Evolutionary conservation across 2,797 vertebrate species (phyloP).

Genomic region (Cercopithecus mitis): DNA sequence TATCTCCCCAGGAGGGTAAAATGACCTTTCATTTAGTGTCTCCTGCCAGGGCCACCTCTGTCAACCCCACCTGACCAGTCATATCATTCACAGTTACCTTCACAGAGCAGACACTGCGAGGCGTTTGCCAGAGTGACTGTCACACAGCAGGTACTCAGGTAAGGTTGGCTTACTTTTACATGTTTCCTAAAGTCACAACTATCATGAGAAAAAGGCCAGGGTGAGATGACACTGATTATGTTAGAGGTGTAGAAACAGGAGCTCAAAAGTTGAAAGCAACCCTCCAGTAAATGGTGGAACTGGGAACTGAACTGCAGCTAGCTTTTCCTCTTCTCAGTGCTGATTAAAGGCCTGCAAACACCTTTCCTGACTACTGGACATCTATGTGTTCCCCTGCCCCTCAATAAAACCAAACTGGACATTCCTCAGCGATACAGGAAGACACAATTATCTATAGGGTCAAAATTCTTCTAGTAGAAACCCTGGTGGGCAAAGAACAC

Average conservation of each 20-base stretch:
- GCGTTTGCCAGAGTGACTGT: not conserved
- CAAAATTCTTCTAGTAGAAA: not conserved
- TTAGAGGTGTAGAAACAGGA: not conserved
- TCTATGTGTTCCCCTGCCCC: not conserved
- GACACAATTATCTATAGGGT: not conserved
- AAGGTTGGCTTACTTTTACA: not conserved
- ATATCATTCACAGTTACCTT: not conserved
- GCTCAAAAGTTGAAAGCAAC: not conserved
- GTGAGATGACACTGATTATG: not conserved
- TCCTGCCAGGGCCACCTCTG: not conserved
- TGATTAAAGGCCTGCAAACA: not conserved
- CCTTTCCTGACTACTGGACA: not conserved
- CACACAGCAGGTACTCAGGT: not conserved
- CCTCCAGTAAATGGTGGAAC: not conserved
- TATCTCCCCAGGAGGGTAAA: not conserved
- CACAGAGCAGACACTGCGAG: not conserved
- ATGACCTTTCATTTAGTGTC: constrained; percentile 8
- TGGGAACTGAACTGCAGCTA: not conserved
- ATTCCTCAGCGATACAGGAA: not conserved
- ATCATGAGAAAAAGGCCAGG: not conserved
- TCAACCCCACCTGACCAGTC: not conserved
- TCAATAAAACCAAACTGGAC: not conserved
- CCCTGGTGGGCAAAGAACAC: not conserved
- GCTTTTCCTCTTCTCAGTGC: not conserved
- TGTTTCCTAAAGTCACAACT: not conserved